Base-by-base conservation (phyloP, 2,888 invertebrate species). In the Dascillus cervinus region DNA sequence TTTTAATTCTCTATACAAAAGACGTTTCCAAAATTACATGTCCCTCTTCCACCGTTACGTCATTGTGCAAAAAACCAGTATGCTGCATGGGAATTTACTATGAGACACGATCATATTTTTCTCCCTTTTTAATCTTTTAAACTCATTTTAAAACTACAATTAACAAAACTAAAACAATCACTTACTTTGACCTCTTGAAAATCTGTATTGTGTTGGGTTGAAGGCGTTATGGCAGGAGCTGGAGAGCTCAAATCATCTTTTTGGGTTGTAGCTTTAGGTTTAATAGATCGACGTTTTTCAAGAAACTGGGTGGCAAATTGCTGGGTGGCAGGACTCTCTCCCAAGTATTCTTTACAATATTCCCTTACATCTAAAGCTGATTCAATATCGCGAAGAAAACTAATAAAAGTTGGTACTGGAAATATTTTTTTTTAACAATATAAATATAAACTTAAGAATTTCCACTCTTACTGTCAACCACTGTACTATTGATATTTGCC, bases 361-460 rank as follows among this genome's bases (percentile, higher is more conserved):
- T 96, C 95, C 57, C 85, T 83, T 4, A 95, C 90, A 65, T 96
- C 95, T 62, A 84, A 87, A 0, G 94, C 89, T 13, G 91, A 90
- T 62, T 95, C 95, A 44, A 95, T 83, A 58, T 94, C 92, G 58
- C 84, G 82, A 47, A 96, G 71, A 68, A 95, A 95, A 41, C 79
- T 79, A 45, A 94, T 79, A 67, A 95, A 95, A 19, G 92, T 94
- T 31, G 91, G 90, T 58, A 92, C 92, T 92, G 67, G 3, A 69
- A n/a, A 28, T 15, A 34, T 26, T 11, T 29, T 25, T 21, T 30
- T 24, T 26, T 22, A 22, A 23, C 11, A 29, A 25, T 26, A 33
- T 13, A 28, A 13, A 24, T 3, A 28, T 13, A 28, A 19, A 13
- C 5, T 8, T 5, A 27, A 39, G 32, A 67, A n/a, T n/a, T n/a